These are phyloP conservation scores for Anabas testudineus DNA, from an alignment of 2,797 vertebrate genomes.

Conservation along the genomic window DNA sequence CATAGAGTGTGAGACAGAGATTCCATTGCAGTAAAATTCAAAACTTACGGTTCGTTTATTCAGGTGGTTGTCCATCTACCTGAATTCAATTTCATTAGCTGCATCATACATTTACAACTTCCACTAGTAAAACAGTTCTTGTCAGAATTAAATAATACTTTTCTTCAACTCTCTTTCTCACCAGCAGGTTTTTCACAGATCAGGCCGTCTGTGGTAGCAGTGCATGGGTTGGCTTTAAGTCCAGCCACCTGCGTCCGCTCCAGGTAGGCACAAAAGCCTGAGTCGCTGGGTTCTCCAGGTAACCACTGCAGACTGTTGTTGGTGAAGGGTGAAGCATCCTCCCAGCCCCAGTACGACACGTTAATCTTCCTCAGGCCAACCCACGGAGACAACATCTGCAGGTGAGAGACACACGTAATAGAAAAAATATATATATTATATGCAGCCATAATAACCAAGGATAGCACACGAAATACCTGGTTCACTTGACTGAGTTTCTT, in stretches of 20 bases:
- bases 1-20: neutral
- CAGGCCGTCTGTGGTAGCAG: constrained; percentile 89
- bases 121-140: too few species aligned
- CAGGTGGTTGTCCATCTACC: neutral
- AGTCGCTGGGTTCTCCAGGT: constrained; percentile 92
- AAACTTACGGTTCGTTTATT: neutral
- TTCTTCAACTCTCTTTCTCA: constrained; percentile 78
- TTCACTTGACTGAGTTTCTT: neutral
- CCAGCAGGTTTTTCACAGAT: constrained; percentile 93
- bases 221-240: constrained; percentile 92
- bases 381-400: constrained; percentile 85
- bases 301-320: constrained; percentile 92
- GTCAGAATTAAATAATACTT: too few species aligned
- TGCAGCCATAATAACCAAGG: too few species aligned
- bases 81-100: neutral
- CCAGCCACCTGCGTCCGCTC: constrained; percentile 87
- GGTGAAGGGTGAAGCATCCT: constrained; percentile 92
- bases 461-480: too few species aligned
- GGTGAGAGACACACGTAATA: neutral
- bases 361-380: constrained; percentile 95
- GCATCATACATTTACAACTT: neutral
- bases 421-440: neutral
- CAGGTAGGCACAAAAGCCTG: constrained; percentile 92
- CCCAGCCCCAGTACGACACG: constrained; percentile 95
- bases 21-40: neutral